These are phyloP conservation scores for Poecilia picta DNA, from an alignment of 2,797 vertebrate species.

Conservation along the genomic window DNA sequence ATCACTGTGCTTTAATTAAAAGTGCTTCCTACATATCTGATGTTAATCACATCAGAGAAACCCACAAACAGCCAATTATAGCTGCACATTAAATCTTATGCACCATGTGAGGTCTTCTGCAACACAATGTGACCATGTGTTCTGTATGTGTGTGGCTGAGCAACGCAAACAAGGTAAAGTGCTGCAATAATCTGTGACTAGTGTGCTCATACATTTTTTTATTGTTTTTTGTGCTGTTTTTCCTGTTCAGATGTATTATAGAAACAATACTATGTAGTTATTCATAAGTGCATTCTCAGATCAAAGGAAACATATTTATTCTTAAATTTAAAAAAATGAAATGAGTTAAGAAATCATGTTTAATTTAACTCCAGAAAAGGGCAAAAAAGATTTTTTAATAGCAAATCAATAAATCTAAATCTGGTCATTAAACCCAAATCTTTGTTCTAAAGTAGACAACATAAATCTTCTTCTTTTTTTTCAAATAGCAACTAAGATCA, in stretches of 20 bases:
- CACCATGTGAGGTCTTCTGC: slow-evolving; percentile 48
- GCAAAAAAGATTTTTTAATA: background rate
- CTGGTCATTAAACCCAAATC: background rate
- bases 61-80: slow-evolving; percentile 36
- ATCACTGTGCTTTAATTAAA: slow-evolving; percentile 51
- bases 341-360: background rate
- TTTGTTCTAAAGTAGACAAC: background rate
- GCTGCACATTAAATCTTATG: slow-evolving; percentile 42
- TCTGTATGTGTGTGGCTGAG: slow-evolving; percentile 10
- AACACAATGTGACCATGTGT: slow-evolving; percentile 28
- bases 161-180: slow-evolving; percentile 26
- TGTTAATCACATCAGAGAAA: slow-evolving; percentile 54
- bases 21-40: slow-evolving; percentile 22
- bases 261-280: too few species aligned
- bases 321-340: background rate
- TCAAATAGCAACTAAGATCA: slow-evolving; percentile 19
- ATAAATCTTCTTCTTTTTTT: background rate
- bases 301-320: background rate
- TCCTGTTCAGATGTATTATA: background rate
- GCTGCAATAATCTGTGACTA: slow-evolving; percentile 11
- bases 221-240: background rate
- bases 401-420: background rate
- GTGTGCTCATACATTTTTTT: background rate
- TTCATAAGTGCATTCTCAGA: too few species aligned
- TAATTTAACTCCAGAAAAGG: background rate